Base-by-base conservation (phyloP, 2,113 vertebrate species). In the Psilopsiagon aymara region DNA sequence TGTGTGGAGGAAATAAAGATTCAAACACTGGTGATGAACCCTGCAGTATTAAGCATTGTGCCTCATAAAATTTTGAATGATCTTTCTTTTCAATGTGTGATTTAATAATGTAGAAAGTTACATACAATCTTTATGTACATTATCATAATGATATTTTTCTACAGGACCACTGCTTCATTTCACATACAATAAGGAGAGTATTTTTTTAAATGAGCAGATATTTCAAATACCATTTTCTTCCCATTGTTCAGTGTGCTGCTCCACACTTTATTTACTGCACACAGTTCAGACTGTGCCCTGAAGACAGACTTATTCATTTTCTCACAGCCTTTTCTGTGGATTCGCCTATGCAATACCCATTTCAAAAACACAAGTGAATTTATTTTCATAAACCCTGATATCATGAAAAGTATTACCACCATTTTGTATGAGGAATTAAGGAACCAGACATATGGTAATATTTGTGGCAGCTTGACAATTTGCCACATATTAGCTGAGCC, bases 321-420 rank as follows among this genome's bases (percentile, higher is more conserved):
- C 70, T 89, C 47, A 37, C 11, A 73, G 63, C 17, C 13, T 80
- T 90, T 95, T 67, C 46, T 73, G 41, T 70, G 60, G 51, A 74
- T 63, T 96, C 68, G 78, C 73, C 73, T 90, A 46, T 67, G 60
- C 44, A 82, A 69, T 44, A 88, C 19, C 17, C 49, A 74, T 85
- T 74, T 43, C 84, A 91, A 52, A 80, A 91, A 85, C 49, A 51
- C 2, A 6, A 80, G 41, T 52, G 49, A 90, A 85, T 87, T 85
- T 90, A 43, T 92, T 96, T 90, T 67, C 86, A 90, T 88, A 89
- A 85, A 84, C n/a, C 59, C 46, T 82, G 49, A 77, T 67, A 80
- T 62, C 53, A 46, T 20, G 49, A 79, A 69, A 71, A 59, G 41
- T 37, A 88, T 33, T 93, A 43, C 41, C 63, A 90, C 52, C 63